phyloP scores from a whole-genome alignment of 2,113 vertebrate species.

The Xerus inauris region DNA sequence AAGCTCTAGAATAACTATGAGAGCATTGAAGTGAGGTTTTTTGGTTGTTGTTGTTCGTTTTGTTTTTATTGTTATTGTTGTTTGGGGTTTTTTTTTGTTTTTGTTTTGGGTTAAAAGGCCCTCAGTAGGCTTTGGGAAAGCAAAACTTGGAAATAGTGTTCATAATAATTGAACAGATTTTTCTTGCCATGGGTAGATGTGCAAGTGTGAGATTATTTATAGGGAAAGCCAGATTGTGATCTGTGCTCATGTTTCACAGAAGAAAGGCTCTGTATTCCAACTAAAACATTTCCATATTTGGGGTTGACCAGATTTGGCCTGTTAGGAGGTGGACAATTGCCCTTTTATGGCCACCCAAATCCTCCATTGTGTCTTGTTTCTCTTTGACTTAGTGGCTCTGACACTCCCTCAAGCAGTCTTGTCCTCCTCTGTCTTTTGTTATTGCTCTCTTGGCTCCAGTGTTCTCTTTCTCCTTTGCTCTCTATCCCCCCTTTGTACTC shows the following conservation, averaged over 20 bases:
- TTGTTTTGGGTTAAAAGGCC: not conserved
- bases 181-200: slow-evolving; percentile 28
- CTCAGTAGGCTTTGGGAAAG: not conserved
- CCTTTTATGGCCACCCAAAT: slow-evolving; percentile 54
- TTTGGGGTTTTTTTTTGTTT: too few species aligned
- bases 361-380: slow-evolving; percentile 1
- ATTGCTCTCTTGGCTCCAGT: not conserved
- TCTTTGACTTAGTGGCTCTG: not conserved
- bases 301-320: slow-evolving; percentile 53
- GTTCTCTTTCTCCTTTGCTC: not conserved
- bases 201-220: slow-evolving; percentile 34
- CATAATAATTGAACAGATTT: slow-evolving; percentile 44
- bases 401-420: not conserved
- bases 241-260: slow-evolving; percentile 52
- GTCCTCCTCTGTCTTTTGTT: not conserved
- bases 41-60: not conserved
- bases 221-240: slow-evolving; percentile 49
- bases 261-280: slow-evolving; percentile 52
- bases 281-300: slow-evolving; percentile 68
- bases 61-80: not conserved
- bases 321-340: not conserved
- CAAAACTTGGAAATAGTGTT: slow-evolving; percentile 24
- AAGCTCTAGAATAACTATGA: not conserved
- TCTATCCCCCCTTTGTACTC: not conserved
- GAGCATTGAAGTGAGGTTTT: not conserved